Evolutionary conservation across 1,140 invertebrate genomes (phyloP).

Genomic region (Orchesella cincta): DNA sequence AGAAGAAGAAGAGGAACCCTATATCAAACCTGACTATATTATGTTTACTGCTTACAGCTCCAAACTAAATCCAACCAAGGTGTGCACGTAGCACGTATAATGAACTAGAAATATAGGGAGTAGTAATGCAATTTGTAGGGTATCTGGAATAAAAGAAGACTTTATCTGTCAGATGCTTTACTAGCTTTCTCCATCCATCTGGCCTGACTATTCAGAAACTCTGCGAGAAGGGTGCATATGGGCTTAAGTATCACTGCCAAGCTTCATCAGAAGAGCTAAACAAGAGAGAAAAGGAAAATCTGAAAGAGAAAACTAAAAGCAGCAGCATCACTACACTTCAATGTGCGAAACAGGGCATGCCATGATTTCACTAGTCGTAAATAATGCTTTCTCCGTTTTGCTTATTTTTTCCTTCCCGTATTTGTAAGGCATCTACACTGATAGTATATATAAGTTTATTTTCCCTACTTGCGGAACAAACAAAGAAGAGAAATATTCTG

Average conservation of each 20-base stretch:
- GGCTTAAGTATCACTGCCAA: too few species aligned
- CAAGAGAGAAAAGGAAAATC: too few species aligned
- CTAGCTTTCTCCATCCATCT: slow-evolving; percentile 19
- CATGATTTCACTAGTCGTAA: neutral
- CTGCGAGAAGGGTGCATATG: too few species aligned
- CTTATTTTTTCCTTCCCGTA: neutral
- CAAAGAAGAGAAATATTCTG: too few species aligned
- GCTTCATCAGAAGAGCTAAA: too few species aligned
- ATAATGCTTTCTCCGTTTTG: neutral
- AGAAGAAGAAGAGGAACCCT: too few species aligned
- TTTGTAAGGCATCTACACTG: too few species aligned
- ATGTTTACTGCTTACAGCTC: neutral
- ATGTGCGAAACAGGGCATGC: neutral
- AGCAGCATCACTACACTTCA: neutral
- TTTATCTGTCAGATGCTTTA: neutral
- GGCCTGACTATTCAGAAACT: neutral
- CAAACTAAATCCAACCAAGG: neutral
- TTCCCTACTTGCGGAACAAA: too few species aligned
- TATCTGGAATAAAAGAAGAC: neutral
- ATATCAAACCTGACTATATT: too few species aligned
- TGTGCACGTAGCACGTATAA: slow-evolving; percentile 1
- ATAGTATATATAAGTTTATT: too few species aligned
- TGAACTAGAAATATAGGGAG: too few species aligned
- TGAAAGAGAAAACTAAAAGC: too few species aligned
- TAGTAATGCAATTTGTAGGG: slow-evolving; percentile 5